These are phyloP conservation scores for Bombus terrestris DNA, from an alignment of 1,140 invertebrate genomes.

Conservation along the genomic window DNA sequence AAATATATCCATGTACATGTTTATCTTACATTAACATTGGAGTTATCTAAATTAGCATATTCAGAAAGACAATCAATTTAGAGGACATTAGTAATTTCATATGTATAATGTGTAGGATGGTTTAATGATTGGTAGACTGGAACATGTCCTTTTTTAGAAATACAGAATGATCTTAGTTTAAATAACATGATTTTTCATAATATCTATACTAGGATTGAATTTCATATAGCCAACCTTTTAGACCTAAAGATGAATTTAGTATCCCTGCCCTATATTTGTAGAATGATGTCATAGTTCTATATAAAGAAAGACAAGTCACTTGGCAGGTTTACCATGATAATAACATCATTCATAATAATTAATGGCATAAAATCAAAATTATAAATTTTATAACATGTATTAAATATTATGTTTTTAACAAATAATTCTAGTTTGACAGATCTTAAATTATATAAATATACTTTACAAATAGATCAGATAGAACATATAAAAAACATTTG, in stretches of 20 bases:
- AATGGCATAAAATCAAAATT: not conserved
- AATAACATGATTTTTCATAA: conserved; percentile 12
- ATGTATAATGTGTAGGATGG: conserved; percentile 49
- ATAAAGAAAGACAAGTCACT: conserved; percentile 62
- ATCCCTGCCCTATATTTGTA: conserved; percentile 55
- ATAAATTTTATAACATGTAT: not conserved
- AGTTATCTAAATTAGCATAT: conserved; percentile 20
- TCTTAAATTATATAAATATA: not conserved
- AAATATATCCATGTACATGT: not conserved
- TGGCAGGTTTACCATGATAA: conserved; percentile 13
- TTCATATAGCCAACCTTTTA: conserved; percentile 39
- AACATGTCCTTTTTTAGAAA: conserved; percentile 58
- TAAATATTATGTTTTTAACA: not conserved
- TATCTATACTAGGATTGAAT: conserved; percentile 43
- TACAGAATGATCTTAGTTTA: conserved; percentile 1
- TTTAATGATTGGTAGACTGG: conserved; percentile 1
- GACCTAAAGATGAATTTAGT: conserved; percentile 56
- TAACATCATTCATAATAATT: conserved; percentile 27
- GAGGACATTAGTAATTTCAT: conserved; percentile 4
- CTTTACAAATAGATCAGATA: not conserved
- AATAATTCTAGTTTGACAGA: not conserved
- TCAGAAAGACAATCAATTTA: not conserved
- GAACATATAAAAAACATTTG: not conserved
- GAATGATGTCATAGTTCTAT: conserved; percentile 74
- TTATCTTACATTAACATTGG: conserved; percentile 4